Conservation (phyloP, 2,113 vertebrate genomes). For the Mustela nigripes region DNA sequence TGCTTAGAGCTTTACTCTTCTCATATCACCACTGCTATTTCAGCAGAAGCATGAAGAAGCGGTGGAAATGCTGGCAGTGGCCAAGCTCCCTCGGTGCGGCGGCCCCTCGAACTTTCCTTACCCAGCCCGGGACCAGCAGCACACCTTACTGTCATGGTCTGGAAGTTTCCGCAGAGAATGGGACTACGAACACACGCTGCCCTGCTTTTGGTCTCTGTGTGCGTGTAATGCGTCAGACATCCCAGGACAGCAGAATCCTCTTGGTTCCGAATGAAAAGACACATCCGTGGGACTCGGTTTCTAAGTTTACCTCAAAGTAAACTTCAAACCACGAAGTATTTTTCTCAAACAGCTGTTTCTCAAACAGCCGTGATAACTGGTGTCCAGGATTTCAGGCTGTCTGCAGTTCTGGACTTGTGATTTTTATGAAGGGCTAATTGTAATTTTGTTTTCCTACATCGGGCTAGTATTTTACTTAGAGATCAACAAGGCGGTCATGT, state of each 20-base stretch:
- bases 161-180: constrained; percentile 53
- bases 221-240: background rate
- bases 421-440: background rate
- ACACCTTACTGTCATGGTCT: constrained; percentile 39
- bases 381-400: constrained; percentile 32
- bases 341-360: background rate
- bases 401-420: background rate
- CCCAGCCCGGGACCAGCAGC: constrained; percentile 42
- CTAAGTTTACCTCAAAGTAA: background rate
- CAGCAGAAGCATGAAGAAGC: constrained; percentile 58
- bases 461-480: background rate
- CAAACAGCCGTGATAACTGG: background rate
- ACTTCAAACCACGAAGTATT: background rate
- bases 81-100: constrained; percentile 2
- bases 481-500: background rate
- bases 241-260: constrained; percentile 50
- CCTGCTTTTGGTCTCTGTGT: constrained; percentile 12
- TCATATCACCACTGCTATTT: constrained; percentile 47
- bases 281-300: background rate
- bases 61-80: constrained; percentile 41
- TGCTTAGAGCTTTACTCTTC: constrained; percentile 71
- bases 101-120: background rate
- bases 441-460: background rate
- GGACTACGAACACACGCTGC: constrained; percentile 68
- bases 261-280: constrained; percentile 15